Percentiles rank a stretch among this genome's conserved stretches.
Conservation (phyloP, 2,888 invertebrate genomes). For the Ischnus inquisitorius region DNA sequence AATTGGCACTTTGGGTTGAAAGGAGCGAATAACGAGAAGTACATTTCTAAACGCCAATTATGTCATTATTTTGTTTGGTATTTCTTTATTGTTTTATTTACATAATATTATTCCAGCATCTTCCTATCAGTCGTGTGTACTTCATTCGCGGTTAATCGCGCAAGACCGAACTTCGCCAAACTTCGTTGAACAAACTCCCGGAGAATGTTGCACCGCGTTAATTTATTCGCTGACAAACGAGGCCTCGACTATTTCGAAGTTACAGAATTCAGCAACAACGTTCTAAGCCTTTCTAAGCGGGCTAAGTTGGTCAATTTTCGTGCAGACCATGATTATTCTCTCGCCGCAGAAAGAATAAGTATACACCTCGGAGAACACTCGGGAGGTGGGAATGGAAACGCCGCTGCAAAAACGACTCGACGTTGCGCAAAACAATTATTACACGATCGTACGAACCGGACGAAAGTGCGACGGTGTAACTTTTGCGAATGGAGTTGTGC, state of each 20-base stretch:
- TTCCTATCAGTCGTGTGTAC: too few relatives aligned
- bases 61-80: too few relatives aligned
- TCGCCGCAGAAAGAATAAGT: conserved; percentile 29
- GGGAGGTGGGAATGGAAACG: conserved; percentile 30
- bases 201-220: not conserved
- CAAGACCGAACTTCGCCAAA: not conserved
- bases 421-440: conserved; percentile 65
- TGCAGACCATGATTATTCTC: conserved; percentile 1
- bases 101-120: not conserved
- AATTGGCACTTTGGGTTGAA: not conserved
- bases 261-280: conserved; percentile 8
- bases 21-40: not conserved
- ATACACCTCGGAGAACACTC: conserved; percentile 9
- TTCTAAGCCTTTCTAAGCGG: not conserved
- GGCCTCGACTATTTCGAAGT: conserved; percentile 1
- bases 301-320: conserved; percentile 1
- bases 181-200: not conserved
- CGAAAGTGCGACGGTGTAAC: conserved; percentile 18
- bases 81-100: too few relatives aligned
- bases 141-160: not conserved
- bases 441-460: conserved; percentile 11
- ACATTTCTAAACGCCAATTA: too few relatives aligned
- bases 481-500: conserved; percentile 54
- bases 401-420: conserved; percentile 54
- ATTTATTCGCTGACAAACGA: not conserved